These are phyloP conservation scores for Charanyca ferruginea DNA, from an alignment of 2,888 invertebrate genomes.

Conservation along the genomic window DNA sequence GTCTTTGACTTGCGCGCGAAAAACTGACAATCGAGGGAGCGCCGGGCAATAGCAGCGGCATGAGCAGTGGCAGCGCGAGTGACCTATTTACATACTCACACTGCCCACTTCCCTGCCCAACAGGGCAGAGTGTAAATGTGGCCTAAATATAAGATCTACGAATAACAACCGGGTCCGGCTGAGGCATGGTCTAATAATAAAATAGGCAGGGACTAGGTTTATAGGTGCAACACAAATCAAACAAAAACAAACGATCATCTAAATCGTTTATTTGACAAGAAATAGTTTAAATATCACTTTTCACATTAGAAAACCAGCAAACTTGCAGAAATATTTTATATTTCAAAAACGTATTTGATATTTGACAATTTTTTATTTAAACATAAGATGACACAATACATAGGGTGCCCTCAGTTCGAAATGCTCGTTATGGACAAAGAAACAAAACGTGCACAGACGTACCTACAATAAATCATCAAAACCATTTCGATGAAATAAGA, in stretches of 20 bases:
- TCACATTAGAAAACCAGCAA: slow-evolving; percentile 75
- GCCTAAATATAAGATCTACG: too few species aligned
- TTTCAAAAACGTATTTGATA: slow-evolving; percentile 51
- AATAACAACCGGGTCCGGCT: too few species aligned
- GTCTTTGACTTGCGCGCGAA: too few species aligned
- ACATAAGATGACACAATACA: slow-evolving; percentile 38
- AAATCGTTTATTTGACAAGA: slow-evolving; percentile 85
- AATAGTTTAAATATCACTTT: slow-evolving; percentile 84
- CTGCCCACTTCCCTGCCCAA: too few species aligned
- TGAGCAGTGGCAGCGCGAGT: too few species aligned
- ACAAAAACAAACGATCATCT: slow-evolving; percentile 75
- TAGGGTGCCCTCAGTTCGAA: slow-evolving; percentile 18
- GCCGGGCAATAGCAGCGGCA: too few species aligned
- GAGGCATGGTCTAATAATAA: too few species aligned
- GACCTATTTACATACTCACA: too few species aligned
- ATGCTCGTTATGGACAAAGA: background rate
- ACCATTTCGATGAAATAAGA: background rate
- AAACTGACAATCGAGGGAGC: too few species aligned
- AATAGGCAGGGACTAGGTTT: too few species aligned
- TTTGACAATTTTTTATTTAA: too few species aligned
- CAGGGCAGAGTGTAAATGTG: too few species aligned
- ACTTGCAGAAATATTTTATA: slow-evolving; percentile 63
- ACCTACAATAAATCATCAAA: background rate
- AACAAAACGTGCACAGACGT: background rate
- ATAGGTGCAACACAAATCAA: slow-evolving; percentile 49